Base-by-base conservation (phyloP, 2,888 invertebrate genomes). In the Dryobota labecula region DNA sequence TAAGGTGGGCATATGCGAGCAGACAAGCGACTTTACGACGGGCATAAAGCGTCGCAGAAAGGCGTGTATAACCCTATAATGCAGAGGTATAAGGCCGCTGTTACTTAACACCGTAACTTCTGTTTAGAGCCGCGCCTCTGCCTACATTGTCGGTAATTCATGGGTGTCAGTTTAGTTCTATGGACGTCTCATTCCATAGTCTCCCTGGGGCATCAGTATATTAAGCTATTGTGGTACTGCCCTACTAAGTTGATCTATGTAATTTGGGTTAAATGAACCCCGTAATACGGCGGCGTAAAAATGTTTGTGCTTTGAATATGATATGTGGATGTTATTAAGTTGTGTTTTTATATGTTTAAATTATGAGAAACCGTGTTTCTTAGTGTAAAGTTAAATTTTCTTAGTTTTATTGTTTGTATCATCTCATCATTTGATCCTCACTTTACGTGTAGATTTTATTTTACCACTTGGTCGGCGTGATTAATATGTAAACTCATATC, bases 41-140 rank as follows among this genome's bases (percentile, higher is more conserved):
- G 76, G 79, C 90, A 92, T 93, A 93, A 94, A 93, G 90, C 90
- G 88, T 84, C 84, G 84, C 84, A 83, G 87, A 85, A 88, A 87
- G 88, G 89, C 89, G 86, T 81, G 83, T 86, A 73, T 84, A 78
- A 83, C 89, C 84, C 85, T 86, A 85, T 87, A 87, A 88, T 85
- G 82, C 83, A 86, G 87, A 88, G 87, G 89, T 82, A 83, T 75
- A 84, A 84, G 85, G 85, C 88, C 84, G 86, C 89, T 90, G 91
- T 94, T 92, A 94, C 92, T 93, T 92, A 91, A 89, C 91, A 91
- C 92, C 91, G 91, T 94, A 93, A 94, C 92, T 95, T 90, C 91
- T 92, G 91, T 92, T 94, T 93, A 93, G 80, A 72, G 79, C 79
- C 87, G 84, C 90, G 84, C 90, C 82, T 86, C 61, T 86, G 88